A percentile compares a stretch with the other conserved stretches of the same genome.
These are phyloP conservation scores for Coelopa pilipes DNA, from an alignment of 2,888 invertebrate species.

Conservation along the genomic window DNA sequence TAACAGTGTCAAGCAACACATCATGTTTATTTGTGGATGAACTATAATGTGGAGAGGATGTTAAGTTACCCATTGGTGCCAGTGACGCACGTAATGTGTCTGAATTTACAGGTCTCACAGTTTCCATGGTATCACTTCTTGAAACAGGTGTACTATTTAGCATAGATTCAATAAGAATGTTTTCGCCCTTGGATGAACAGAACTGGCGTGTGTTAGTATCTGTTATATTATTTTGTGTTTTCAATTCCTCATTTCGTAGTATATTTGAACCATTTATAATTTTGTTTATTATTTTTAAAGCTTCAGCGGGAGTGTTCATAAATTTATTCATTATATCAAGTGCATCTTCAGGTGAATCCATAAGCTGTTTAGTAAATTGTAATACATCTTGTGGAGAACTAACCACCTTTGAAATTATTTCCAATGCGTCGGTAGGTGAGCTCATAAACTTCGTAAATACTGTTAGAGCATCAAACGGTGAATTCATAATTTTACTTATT, in stretches of 20 bases:
- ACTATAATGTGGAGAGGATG: conserved; percentile 45
- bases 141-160: conserved; percentile 48
- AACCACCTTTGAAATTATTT: conserved; percentile 66
- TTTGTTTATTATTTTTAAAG: conserved; percentile 63
- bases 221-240: neutral
- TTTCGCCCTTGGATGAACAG: conserved; percentile 42
- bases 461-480: conserved; percentile 66
- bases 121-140: conserved; percentile 33
- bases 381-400: conserved; percentile 66
- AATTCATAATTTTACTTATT: conserved; percentile 67
- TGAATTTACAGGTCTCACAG: too few relatives aligned
- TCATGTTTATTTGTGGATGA: conserved; percentile 47
- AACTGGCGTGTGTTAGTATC: neutral
- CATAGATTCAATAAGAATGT: conserved; percentile 56
- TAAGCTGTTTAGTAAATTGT: conserved; percentile 64
- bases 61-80: neutral
- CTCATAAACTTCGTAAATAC: conserved; percentile 68
- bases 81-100: conserved; percentile 26
- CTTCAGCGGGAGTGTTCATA: conserved; percentile 66
- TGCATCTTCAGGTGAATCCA: conserved; percentile 66
- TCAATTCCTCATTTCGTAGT: neutral
- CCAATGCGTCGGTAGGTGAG: conserved; percentile 67
- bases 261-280: conserved; percentile 59
- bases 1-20: conserved; percentile 54
- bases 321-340: conserved; percentile 67